Evolutionary conservation across 2,113 vertebrate genomes (phyloP).

Genomic region (Mobula hypostoma): DNA sequence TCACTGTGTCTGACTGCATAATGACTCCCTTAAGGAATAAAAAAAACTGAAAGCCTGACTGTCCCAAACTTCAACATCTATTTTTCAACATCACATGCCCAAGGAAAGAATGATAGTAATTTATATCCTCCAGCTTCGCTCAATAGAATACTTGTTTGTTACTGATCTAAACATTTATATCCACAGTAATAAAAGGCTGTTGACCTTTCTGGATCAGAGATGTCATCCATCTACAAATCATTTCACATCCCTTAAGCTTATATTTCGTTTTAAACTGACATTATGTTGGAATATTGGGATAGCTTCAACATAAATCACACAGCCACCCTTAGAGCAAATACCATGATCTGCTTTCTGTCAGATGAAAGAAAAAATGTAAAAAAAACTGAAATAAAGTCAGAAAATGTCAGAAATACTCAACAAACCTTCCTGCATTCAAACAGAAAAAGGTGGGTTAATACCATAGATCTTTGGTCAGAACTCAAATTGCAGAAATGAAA

Average conservation of each 20-base stretch:
- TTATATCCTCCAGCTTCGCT: neutral
- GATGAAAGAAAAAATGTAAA: neutral
- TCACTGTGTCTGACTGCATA: neutral
- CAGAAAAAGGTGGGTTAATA: neutral
- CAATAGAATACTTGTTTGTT: neutral
- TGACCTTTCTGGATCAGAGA: neutral
- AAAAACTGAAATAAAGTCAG: neutral
- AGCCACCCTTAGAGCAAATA: neutral
- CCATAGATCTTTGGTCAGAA: neutral
- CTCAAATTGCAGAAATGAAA: neutral
- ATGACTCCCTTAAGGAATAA: neutral
- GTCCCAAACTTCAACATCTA: neutral
- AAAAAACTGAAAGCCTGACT: neutral
- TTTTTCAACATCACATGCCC: neutral
- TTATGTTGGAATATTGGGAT: neutral
- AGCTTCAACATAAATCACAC: neutral
- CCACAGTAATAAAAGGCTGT: neutral
- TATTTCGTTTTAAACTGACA: neutral
- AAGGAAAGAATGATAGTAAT: neutral
- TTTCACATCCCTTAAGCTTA: neutral
- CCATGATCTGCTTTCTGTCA: neutral
- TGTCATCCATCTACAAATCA: neutral
- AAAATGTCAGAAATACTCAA: neutral
- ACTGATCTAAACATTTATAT: slow-evolving; percentile 18
- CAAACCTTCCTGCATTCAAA: neutral